Percentiles rank a stretch among this genome's conserved stretches.
Evolutionary conservation across 2,888 invertebrate genomes (phyloP).

Genomic region (Pyrochroa serraticornis): DNA sequence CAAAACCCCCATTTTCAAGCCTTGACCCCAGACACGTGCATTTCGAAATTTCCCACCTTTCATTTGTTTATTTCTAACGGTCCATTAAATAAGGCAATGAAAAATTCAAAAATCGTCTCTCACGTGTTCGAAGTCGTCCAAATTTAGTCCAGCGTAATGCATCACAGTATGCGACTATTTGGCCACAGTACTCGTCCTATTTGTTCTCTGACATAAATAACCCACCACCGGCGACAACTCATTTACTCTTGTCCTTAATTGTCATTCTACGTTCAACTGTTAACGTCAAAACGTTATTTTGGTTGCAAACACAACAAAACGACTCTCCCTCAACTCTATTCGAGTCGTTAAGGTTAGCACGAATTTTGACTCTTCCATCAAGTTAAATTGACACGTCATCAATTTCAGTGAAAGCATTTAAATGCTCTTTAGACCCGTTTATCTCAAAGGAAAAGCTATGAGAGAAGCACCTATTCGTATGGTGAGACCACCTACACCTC

Average conservation of each 20-base stretch:
- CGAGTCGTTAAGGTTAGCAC: not conserved
- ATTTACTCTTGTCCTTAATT: constrained; percentile 36
- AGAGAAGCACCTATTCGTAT: constrained; percentile 45
- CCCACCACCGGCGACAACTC: constrained; percentile 18
- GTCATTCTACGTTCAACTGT: constrained; percentile 21
- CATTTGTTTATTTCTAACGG: too few species aligned
- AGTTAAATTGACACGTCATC: not conserved
- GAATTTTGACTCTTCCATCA: not conserved
- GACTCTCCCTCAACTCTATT: not conserved
- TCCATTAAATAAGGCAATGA: too few species aligned
- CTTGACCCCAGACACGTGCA: constrained; percentile 2
- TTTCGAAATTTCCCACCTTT: too few species aligned
- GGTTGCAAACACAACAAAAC: too few species aligned
- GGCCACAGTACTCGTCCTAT: constrained; percentile 3
- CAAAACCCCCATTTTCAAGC: not conserved
- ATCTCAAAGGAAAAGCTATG: constrained; percentile 45
- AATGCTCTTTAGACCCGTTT: constrained; percentile 50
- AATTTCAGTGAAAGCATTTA: constrained; percentile 1
- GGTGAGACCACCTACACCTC: constrained; percentile 38
- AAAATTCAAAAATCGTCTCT: not conserved
- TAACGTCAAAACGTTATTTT: too few species aligned
- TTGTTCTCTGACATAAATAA: constrained; percentile 4
- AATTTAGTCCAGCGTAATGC: constrained; percentile 5
- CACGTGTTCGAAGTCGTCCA: constrained; percentile 2
- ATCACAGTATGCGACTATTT: constrained; percentile 5